These are phyloP conservation scores for Epistrophella euchroma DNA, from an alignment of 2,888 invertebrate species.

Conservation along the genomic window DNA sequence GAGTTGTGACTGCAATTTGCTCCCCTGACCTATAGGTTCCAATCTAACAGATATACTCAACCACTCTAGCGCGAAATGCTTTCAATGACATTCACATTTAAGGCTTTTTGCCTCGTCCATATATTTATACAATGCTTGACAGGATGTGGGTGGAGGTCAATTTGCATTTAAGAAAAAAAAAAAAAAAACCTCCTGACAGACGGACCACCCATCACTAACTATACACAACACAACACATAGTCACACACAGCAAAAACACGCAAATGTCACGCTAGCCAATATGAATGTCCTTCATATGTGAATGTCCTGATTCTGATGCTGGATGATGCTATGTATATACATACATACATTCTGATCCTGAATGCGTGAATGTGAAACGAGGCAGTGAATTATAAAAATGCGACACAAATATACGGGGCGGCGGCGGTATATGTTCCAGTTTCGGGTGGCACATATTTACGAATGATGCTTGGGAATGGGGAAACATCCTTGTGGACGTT, in stretches of 20 bases:
- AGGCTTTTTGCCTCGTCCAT: not conserved
- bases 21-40: conserved; percentile 25
- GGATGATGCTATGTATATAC: too few species aligned
- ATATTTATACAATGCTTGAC: conserved; percentile 18
- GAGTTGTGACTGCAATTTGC: conserved; percentile 51
- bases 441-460: not conserved
- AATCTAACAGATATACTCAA: conserved; percentile 13
- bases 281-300: conserved; percentile 7
- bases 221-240: conserved; percentile 8
- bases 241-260: conserved; percentile 3
- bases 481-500: conserved; percentile 31
- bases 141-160: conserved; percentile 37
- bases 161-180: conserved; percentile 48
- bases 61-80: conserved; percentile 15
- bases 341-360: too few species aligned
- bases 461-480: conserved; percentile 8
- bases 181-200: conserved; percentile 28
- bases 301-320: not conserved
- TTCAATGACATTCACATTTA: not conserved
- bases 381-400: conserved; percentile 40
- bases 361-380: conserved; percentile 48
- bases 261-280: conserved; percentile 41
- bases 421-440: not conserved
- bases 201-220: conserved; percentile 11
- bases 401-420: not conserved